These are phyloP conservation scores for Diorhabda carinulata DNA, from an alignment of 1,140 invertebrate species.

Conservation along the genomic window DNA sequence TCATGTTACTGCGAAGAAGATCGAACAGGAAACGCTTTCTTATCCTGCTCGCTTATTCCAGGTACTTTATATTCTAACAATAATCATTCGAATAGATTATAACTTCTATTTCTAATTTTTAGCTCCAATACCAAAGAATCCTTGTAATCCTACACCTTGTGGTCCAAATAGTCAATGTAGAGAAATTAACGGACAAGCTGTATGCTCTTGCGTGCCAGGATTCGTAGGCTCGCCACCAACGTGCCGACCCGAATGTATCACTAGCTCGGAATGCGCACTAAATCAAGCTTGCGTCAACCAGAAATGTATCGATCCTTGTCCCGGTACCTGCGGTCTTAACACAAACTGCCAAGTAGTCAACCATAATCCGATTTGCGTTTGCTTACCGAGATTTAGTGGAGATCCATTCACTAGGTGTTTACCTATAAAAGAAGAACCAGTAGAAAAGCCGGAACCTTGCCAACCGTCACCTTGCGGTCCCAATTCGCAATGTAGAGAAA, in stretches of 20 bases:
- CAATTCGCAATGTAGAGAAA: constrained; percentile 60
- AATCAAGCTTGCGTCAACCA: constrained; percentile 68
- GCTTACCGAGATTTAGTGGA: constrained; percentile 56
- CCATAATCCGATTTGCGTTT: constrained; percentile 64
- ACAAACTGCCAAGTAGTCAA: constrained; percentile 57
- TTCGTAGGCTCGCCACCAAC: constrained; percentile 64
- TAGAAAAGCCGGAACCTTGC: constrained; percentile 51
- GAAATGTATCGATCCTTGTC: constrained; percentile 71
- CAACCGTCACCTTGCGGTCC: constrained; percentile 63
- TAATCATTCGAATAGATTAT: constrained; percentile 30
- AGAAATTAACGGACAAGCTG: constrained; percentile 57
- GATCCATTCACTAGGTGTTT: constrained; percentile 64
- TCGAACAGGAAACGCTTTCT: constrained; percentile 61
- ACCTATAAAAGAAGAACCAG: constrained; percentile 39
- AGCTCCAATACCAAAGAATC: constrained; percentile 43
- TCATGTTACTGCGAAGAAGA: constrained; percentile 66
- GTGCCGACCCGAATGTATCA: constrained; percentile 66
- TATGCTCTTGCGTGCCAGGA: constrained; percentile 63
- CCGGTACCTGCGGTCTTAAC: constrained; percentile 59
- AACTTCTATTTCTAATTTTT: constrained; percentile 21
- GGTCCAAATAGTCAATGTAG: constrained; percentile 64
- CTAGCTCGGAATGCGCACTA: constrained; percentile 63
- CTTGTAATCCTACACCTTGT: constrained; percentile 63
- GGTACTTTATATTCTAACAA: constrained; percentile 40
- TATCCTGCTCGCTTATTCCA: constrained; percentile 55